Evolutionary conservation across 1,140 invertebrate genomes (phyloP).

Genomic region (Calosoma granatense): DNA sequence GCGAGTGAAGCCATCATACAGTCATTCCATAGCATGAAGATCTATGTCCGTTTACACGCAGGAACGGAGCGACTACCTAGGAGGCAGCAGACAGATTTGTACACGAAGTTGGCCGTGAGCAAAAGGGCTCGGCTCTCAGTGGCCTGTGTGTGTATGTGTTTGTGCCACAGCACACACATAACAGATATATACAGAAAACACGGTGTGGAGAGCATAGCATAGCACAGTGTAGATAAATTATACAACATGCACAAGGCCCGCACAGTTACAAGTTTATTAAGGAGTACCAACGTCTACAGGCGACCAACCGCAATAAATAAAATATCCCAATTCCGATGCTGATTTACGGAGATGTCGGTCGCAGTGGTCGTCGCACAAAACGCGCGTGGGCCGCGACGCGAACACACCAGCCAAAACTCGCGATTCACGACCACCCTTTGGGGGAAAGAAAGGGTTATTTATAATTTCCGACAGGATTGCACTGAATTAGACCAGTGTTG

Average conservation of each 20-base stretch:
- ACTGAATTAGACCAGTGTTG: too few species aligned
- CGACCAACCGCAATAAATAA: slow-evolving; percentile 22
- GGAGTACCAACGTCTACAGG: slow-evolving; percentile 19
- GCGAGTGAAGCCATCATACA: too few species aligned
- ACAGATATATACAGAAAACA: not conserved
- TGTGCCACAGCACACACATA: not conserved
- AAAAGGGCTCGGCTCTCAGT: not conserved
- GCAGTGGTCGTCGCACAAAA: not conserved
- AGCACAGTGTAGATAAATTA: not conserved
- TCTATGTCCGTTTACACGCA: too few species aligned
- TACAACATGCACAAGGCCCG: not conserved
- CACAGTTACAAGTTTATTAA: slow-evolving; percentile 24
- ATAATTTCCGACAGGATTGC: too few species aligned
- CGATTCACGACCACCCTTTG: too few species aligned
- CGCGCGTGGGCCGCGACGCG: not conserved
- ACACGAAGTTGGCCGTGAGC: not conserved
- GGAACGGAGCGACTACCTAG: not conserved
- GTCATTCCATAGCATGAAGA: too few species aligned
- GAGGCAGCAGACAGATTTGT: not conserved
- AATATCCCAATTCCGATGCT: slow-evolving; percentile 22
- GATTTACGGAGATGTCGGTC: slow-evolving; percentile 16
- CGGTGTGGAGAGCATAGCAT: not conserved
- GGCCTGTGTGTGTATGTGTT: not conserved
- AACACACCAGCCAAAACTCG: not conserved
- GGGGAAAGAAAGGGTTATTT: too few species aligned